Conservation (phyloP, 1,140 invertebrate genomes). For the Drosophila teissieri region DNA sequence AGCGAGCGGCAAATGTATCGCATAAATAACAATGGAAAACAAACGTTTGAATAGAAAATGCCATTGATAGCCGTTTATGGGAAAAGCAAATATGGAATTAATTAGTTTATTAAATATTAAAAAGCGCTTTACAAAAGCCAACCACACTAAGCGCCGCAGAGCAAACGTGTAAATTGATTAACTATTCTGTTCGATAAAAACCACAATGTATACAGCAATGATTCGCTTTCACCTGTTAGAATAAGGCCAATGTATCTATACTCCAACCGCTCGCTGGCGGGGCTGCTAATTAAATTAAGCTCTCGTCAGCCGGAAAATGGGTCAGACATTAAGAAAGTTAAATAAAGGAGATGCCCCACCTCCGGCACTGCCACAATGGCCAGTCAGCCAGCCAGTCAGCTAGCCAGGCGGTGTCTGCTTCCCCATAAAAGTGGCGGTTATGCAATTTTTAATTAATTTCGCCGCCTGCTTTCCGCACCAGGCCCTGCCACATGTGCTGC, state of each 20-base stretch:
- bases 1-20: constrained; percentile 9
- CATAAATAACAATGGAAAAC: constrained; percentile 41
- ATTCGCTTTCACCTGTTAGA: neutral
- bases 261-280: neutral
- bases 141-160: neutral
- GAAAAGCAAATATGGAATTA: constrained; percentile 20
- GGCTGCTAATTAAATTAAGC: constrained; percentile 41
- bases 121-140: neutral
- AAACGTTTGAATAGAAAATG: constrained; percentile 21
- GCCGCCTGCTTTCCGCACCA: constrained; percentile 12
- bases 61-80: constrained; percentile 20
- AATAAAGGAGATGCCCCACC: constrained; percentile 8
- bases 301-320: constrained; percentile 27
- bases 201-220: neutral
- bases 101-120: constrained; percentile 39
- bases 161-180: constrained; percentile 3
- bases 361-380: neutral
- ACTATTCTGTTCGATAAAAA: neutral
- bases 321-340: constrained; percentile 32
- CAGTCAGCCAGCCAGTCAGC: constrained; percentile 14
- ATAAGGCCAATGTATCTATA: neutral
- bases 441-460: constrained; percentile 78
- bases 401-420: constrained; percentile 5
- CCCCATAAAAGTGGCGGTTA: constrained; percentile 41
- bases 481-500: constrained; percentile 22